Evolutionary conservation across 2,797 vertebrate genomes (phyloP).

Genomic region (Mus caroli): DNA sequence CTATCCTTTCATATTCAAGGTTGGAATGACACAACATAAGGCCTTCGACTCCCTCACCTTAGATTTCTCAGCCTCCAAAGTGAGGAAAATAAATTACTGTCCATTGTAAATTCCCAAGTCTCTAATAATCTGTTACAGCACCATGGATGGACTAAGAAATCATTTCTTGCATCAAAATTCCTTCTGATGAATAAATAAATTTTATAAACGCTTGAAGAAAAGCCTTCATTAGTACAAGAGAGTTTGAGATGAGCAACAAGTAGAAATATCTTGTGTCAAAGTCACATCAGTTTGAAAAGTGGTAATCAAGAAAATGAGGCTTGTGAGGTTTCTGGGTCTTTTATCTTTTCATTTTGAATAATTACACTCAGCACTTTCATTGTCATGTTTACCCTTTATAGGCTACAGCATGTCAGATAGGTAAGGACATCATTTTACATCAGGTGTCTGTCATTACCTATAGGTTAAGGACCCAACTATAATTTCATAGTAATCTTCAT

Average conservation of each 20-base stretch:
- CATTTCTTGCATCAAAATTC: constrained; percentile 64
- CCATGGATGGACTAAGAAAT: not conserved
- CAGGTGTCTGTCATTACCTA: constrained; percentile 50
- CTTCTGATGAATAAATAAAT: constrained; percentile 72
- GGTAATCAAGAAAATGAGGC: constrained; percentile 79
- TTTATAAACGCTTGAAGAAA: constrained; percentile 74
- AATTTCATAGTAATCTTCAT: constrained; percentile 64
- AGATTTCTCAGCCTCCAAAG: not conserved
- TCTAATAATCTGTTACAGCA: not conserved
- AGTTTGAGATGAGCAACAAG: constrained; percentile 74
- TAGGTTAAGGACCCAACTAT: constrained; percentile 49
- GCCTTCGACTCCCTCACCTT: not conserved
- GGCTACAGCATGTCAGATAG: constrained; percentile 61
- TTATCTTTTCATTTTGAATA: constrained; percentile 53
- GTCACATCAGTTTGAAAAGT: constrained; percentile 70
- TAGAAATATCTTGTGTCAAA: constrained; percentile 78
- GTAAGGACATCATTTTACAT: constrained; percentile 39
- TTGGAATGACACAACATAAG: not conserved
- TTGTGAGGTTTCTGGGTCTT: constrained; percentile 51
- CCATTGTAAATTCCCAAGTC: not conserved
- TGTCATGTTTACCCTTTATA: constrained; percentile 48
- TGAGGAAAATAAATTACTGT: not conserved
- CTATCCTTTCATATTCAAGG: not conserved
- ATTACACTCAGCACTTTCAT: constrained; percentile 56
- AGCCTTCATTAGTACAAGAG: constrained; percentile 74